Evolutionary conservation across 2,888 invertebrate genomes (phyloP), one percentile per base, ranked within the genome.

Genomic region (Hesperia comma): DNA sequence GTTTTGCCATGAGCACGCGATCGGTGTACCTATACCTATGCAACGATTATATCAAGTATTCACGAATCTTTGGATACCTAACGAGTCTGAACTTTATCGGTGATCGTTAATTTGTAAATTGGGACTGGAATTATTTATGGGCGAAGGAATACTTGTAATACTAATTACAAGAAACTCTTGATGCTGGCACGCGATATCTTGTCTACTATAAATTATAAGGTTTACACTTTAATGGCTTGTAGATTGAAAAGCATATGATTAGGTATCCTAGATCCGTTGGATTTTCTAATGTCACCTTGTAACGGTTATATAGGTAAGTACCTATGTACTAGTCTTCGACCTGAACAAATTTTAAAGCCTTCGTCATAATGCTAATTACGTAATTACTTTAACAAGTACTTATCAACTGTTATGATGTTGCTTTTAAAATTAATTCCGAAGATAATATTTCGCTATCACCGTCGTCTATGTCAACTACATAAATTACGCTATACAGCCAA

Each of bases 1-100:
- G 82, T 88, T 88, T 86, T 84, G 84, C 84, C 79, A 79, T 80
- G 79, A 82, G 77, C 91, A 90, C 90, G 90, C 90, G 89, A 91
- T 86, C 83, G 74, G 79, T 79, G 75, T 79, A 75, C 78, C 78
- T 33, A 37, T 61, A 69, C 76, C 77, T 71, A 73, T 68, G 72
- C 67, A 66, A 67, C 67, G 57, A 55, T 68, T 69, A 80, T 79
- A 74, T 78, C 67, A 63, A 66, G 17, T 54, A 55, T 54, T 67
- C 64, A 60, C 64, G 58, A 66, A 54, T 53, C 15, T 76, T 58
- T 54, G 41, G 26, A 64, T 32, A 21, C 54, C 60, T 53, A 54
- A 32, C 10, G 80, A 78, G 21, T 15, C 21, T 60, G 17, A n/a
- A 40, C 40, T 67, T 60, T 43, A 55, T 60, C 33, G 32, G 49